phyloP scores from a whole-genome alignment of 2,888 invertebrate species.

The Diarsia brunnea region DNA sequence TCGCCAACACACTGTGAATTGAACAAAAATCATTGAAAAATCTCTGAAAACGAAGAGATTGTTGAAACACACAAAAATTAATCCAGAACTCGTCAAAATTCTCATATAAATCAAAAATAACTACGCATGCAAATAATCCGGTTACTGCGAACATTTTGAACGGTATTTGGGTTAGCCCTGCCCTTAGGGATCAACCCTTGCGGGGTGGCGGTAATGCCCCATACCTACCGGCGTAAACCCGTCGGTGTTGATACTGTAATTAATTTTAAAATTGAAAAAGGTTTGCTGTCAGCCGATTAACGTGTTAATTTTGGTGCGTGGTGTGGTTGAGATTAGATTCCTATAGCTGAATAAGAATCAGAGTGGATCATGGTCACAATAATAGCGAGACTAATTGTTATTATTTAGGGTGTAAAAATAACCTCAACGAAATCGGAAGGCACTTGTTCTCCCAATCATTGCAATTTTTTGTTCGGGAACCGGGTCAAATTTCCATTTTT shows the following conservation, averaged over 20 bases:
- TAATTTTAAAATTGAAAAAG: conserved; percentile 50
- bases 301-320: conserved; percentile 21
- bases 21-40: neutral
- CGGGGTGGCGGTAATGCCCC: conserved; percentile 46
- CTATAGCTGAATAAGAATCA: too few species aligned
- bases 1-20: neutral
- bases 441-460: too few species aligned
- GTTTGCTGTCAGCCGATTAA: conserved; percentile 28
- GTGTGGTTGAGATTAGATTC: neutral
- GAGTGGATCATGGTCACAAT: too few species aligned
- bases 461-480: too few species aligned
- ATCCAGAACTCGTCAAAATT: neutral
- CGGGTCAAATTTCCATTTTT: too few species aligned
- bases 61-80: neutral
- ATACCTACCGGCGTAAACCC: conserved; percentile 26
- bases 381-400: too few species aligned
- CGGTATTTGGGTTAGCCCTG: conserved; percentile 33
- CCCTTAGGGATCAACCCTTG: conserved; percentile 39
- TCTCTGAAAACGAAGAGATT: neutral
- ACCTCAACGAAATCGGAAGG: too few species aligned
- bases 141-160: conserved; percentile 38
- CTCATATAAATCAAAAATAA: conserved; percentile 30
- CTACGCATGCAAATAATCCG: conserved; percentile 52
- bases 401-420: too few species aligned
- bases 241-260: conserved; percentile 51